Percentiles rank a stretch among this genome's conserved stretches.
Conservation (phyloP, 2,113 vertebrate genomes). For the Malurus elegans region DNA sequence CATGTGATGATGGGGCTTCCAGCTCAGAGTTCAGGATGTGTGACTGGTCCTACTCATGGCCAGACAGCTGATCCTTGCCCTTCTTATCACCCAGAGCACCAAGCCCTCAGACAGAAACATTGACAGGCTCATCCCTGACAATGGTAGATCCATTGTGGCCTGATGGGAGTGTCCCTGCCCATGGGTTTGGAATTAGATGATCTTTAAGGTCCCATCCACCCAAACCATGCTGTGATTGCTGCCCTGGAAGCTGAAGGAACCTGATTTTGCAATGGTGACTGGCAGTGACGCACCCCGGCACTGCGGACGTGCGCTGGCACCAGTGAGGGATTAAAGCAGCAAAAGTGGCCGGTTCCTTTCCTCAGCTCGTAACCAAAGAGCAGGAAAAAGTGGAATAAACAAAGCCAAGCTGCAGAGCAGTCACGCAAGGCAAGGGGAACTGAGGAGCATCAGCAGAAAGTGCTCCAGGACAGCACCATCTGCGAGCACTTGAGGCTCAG, state of each 20-base stretch:
- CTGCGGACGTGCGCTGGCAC: not conserved
- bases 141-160: rapidly evolving
- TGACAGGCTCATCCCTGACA: not conserved
- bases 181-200: rapidly evolving
- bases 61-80: not conserved
- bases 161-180: not conserved
- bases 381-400: conserved; percentile 52
- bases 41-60: not conserved
- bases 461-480: conserved; percentile 30
- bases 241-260: not conserved
- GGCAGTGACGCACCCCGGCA: not conserved
- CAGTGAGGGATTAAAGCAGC: not conserved
- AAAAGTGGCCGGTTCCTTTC: conserved; percentile 1
- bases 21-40: not conserved
- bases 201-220: not conserved
- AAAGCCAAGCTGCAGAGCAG: not conserved
- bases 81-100: not conserved
- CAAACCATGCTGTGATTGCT: not conserved
- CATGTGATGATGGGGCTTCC: not conserved
- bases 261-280: not conserved
- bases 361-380: not conserved
- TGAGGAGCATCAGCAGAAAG: conserved; percentile 50
- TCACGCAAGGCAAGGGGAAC: conserved; percentile 42
- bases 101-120: not conserved
- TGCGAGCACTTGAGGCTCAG: conserved; percentile 27